Base-by-base conservation (phyloP, 2,888 invertebrate genomes). In the Matsumyia berberina region DNA sequence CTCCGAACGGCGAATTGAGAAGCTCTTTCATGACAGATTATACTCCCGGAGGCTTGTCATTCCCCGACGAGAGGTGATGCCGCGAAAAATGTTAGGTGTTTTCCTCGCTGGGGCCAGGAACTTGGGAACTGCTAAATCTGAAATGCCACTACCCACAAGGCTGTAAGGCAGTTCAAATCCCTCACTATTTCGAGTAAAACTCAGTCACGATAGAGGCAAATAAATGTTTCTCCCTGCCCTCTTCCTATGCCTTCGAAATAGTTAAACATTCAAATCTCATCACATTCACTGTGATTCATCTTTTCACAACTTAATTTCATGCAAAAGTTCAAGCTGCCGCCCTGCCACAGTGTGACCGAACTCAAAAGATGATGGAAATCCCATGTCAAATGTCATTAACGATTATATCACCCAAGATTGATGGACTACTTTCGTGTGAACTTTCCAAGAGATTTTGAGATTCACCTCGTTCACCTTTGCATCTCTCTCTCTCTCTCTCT, bases 381-480 rank as follows among this genome's bases (percentile, higher is more conserved):
- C 9, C 49, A 49, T 49, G 19, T 49, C n/a, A 42, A 29, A 64
- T 35, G 19, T 37, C 24, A 64, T 33, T 62, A 46, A 12, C 19
- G 19, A 37, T 64, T 64, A 49, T 64, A 19, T 64, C 49, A 49
- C 42, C 19, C 44, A 7, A 11, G 6, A n/a, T 24, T n/a, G 24
- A 53, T 31, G 53, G 53, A 12, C 53, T 15, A n/a, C 31, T 31
- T n/a, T 44, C n/a, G 42, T 44, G 60, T 62, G 29, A 44, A 44
- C 31, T 31, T 60, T 51, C 31, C 24, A 24, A 31, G n/a, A 51
- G 51, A 51, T 49, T 39, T 42, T 33, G 12, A 5, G 31, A 46
- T 74, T n/a, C 37, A 31, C 62, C 42, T 8, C 49, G 44, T 55
- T 46, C 33, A 53, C 44, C 39, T 55, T 6, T 15, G 19, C 33